Percentiles rank a stretch among this genome's conserved stretches.
These are phyloP conservation scores for Platalea minor DNA, from an alignment of 2,797 vertebrate genomes.

Conservation along the genomic window DNA sequence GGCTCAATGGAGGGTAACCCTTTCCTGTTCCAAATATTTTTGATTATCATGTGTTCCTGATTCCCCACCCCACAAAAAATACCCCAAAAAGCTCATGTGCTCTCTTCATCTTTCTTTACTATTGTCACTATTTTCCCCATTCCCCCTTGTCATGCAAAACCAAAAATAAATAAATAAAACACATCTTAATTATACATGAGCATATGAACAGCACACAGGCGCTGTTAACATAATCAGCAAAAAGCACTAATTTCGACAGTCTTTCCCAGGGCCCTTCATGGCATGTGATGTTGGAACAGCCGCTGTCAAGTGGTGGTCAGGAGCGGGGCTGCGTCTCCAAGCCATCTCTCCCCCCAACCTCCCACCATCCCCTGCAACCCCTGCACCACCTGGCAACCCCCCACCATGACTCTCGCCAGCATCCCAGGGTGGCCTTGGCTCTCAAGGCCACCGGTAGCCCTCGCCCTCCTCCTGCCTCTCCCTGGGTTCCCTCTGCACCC, in stretches of 20 bases:
- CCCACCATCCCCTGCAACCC: neutral
- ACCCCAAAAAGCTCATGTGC: neutral
- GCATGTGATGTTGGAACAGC: neutral
- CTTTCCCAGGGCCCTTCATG: neutral
- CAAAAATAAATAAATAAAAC: conserved; percentile 16
- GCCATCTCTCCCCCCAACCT: neutral
- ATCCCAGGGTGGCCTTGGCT: neutral
- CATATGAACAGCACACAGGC: conserved; percentile 34
- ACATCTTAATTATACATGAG: conserved; percentile 52
- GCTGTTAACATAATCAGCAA: conserved; percentile 59
- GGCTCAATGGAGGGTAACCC: neutral
- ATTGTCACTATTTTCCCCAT: neutral
- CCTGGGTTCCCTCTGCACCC: neutral
- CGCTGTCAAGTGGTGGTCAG: neutral
- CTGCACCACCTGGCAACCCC: neutral
- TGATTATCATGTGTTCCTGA: neutral
- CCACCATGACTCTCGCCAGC: fast-evolving
- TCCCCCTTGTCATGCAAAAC: neutral
- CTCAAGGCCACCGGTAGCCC: neutral
- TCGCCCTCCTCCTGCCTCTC: neutral
- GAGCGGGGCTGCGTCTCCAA: neutral
- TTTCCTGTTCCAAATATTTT: neutral
- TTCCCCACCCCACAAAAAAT: neutral
- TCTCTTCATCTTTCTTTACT: neutral
- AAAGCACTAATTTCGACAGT: conserved; percentile 5